phyloP scores from a whole-genome alignment of 2,113 vertebrate genomes.

The Syngnathus floridae region DNA sequence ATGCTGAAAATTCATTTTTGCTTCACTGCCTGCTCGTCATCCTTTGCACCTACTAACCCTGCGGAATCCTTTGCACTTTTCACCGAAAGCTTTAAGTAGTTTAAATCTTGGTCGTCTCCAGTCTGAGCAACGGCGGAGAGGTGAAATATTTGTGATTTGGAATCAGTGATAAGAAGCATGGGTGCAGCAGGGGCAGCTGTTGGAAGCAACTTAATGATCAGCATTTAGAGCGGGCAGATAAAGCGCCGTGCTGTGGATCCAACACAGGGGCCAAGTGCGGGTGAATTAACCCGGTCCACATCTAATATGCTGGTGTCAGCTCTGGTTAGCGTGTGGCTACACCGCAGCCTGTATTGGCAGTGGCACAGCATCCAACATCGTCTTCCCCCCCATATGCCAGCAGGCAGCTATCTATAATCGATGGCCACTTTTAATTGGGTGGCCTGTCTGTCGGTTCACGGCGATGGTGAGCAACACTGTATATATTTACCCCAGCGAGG shows the following conservation, averaged over 20 bases:
- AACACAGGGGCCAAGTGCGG: conserved; percentile 90
- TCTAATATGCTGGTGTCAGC: conserved; percentile 94
- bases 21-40: no score
- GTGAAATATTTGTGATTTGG: conserved; percentile 52
- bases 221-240: conserved; percentile 91
- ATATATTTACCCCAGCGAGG: conserved; percentile 30
- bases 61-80: background rate
- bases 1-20: no score
- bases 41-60: no score
- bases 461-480: conserved; percentile 28
- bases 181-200: conserved; percentile 51
- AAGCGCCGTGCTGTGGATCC: conserved; percentile 81
- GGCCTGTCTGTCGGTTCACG: conserved; percentile 53
- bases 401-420: conserved; percentile 69
- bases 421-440: conserved; percentile 70
- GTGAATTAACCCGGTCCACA: conserved; percentile 94
- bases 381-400: conserved; percentile 63
- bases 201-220: conserved; percentile 68
- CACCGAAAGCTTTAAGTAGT: background rate
- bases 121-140: conserved; percentile 13
- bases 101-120: conserved; percentile 6
- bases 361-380: conserved; percentile 72
- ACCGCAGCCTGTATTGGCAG: conserved; percentile 77
- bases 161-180: conserved; percentile 59
- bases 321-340: conserved; percentile 82